These are phyloP conservation scores for Sebastes goodei DNA, from an alignment of 2,797 vertebrate genomes.

Conservation along the genomic window DNA sequence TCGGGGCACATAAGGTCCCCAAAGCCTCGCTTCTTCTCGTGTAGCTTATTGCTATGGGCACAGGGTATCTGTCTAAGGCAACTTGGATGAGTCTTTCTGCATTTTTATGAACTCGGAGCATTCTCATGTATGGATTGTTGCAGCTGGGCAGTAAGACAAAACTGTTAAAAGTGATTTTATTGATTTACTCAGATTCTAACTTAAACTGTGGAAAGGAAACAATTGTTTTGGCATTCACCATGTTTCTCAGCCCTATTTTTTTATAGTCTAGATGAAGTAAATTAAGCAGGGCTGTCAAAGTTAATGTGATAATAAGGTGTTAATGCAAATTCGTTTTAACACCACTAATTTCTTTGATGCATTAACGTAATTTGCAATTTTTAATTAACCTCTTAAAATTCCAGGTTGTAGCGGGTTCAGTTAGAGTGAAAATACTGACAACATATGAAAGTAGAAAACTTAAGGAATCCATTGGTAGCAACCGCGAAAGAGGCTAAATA, in stretches of 20 bases:
- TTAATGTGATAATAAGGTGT: no score
- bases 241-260: background rate
- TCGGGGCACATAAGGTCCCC: background rate
- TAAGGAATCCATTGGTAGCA: no score
- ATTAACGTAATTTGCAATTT: no score
- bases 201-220: background rate
- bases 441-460: no score
- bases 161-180: background rate
- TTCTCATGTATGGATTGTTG: background rate
- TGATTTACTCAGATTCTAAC: background rate
- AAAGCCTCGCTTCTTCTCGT: background rate
- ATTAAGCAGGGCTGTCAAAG: no score
- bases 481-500: no score
- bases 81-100: conserved; percentile 1
- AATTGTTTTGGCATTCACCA: background rate
- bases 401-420: no score
- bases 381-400: no score
- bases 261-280: no score
- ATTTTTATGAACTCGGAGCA: conserved; percentile 10
- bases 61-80: background rate
- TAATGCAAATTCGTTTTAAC: no score
- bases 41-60: conserved; percentile 17
- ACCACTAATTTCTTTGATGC: no score
- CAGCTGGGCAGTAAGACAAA: background rate
- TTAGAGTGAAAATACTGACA: no score